Percentiles rank a stretch among this genome's conserved stretches.
Evolutionary conservation across 2,797 vertebrate species (phyloP).

Genomic region (Toxotes lorentzi): DNA sequence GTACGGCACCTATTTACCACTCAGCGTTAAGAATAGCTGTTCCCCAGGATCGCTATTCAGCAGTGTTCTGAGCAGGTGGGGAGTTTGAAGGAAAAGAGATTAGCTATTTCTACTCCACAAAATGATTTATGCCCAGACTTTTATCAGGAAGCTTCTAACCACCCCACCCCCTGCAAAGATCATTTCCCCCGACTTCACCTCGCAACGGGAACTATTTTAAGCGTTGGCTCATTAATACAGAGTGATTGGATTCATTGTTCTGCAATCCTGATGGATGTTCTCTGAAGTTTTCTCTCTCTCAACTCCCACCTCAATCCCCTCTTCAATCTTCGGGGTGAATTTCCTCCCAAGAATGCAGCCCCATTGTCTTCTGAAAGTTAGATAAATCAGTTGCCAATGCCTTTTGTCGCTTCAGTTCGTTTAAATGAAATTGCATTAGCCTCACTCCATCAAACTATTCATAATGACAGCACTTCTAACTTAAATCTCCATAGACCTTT

Average conservation of each 20-base stretch:
- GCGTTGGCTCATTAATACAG: conserved; percentile 85
- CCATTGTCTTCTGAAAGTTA: conserved; percentile 75
- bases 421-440: conserved; percentile 75
- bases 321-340: conserved; percentile 77
- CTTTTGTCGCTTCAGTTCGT: conserved; percentile 77
- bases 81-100: conserved; percentile 78
- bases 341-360: conserved; percentile 69
- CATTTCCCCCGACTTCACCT: conserved; percentile 85
- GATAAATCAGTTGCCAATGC: conserved; percentile 78
- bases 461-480: conserved; percentile 68
- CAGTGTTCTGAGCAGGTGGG: conserved; percentile 78
- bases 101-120: conserved; percentile 78
- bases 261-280: conserved; percentile 82
- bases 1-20: conserved; percentile 75
- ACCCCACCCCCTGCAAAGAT: conserved; percentile 76
- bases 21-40: conserved; percentile 75
- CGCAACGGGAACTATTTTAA: conserved; percentile 86
- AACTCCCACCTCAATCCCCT: conserved; percentile 72
- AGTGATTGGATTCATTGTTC: conserved; percentile 86
- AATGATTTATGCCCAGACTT: conserved; percentile 85
- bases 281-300: conserved; percentile 77
- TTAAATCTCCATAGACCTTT: conserved; percentile 65
- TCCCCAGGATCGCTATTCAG: conserved; percentile 74
- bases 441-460: conserved; percentile 71
- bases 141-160: conserved; percentile 77